Evolutionary conservation across 2,797 vertebrate genomes (phyloP).

Genomic region (Euphonia xanthogaster): DNA sequence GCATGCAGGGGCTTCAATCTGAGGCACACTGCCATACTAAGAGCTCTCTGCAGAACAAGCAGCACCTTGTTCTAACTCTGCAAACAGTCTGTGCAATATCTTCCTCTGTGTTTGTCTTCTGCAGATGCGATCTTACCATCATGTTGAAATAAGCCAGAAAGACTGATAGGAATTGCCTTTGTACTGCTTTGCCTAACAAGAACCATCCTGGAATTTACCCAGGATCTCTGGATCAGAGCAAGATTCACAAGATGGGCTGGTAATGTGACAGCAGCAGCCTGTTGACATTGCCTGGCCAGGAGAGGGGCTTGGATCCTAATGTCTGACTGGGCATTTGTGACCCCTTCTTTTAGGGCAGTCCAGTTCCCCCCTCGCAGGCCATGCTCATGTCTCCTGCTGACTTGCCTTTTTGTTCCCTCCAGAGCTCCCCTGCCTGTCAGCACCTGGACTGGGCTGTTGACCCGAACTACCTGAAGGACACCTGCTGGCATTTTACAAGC

Average conservation of each 20-base stretch:
- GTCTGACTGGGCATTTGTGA: background rate
- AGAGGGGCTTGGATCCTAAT: background rate
- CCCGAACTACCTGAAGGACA: background rate
- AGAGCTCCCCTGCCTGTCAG: background rate
- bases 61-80: background rate
- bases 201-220: background rate
- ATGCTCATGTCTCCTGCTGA: background rate
- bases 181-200: background rate
- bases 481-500: slow-evolving; percentile 21
- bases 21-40: accelerated
- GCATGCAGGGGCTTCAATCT: accelerated
- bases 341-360: background rate
- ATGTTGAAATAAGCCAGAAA: background rate
- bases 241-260: background rate
- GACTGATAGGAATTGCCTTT: background rate
- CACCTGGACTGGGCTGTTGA: background rate
- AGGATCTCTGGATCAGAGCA: background rate
- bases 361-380: background rate
- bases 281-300: background rate
- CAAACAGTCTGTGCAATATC: background rate
- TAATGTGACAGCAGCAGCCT: background rate
- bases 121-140: background rate
- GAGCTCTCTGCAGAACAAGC: background rate
- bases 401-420: background rate
- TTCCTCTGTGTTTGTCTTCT: background rate